Base-by-base conservation (phyloP, 2,888 invertebrate genomes). In the Pantelozetes paolii region DNA sequence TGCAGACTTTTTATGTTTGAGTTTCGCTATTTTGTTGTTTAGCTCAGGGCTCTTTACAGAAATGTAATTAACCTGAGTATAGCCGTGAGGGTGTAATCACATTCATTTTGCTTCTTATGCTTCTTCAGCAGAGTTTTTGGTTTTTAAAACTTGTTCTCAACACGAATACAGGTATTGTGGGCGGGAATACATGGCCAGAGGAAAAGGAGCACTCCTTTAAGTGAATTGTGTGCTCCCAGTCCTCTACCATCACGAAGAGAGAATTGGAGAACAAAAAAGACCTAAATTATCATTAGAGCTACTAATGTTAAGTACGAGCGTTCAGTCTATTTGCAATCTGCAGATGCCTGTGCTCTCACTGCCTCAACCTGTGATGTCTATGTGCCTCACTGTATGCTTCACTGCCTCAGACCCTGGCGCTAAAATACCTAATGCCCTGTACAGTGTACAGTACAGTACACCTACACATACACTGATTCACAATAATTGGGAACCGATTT, bases 1-100 rank as follows among this genome's bases (percentile, higher is more conserved):
- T 45, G 69, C 42, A 69, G 69, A 69, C 69, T 69, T 69, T 69
- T 69, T 45, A 69, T 69, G 26, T 69, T 69, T 69, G 69, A 69
- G 36, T 69, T 69, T 69, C 28, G 69, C 69, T 69, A 69, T 69
- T 42, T 42, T 69, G 69, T 45, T 69, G 18, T 69, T 69, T 45
- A 45, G 69, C 69, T 69, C 6, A 2, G 45, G 45, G 69, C 28
- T n/a, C 11, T 26, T 42, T 23, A 36, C 5, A 23, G 69, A 69
- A 69, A 69, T 69, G 69, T 69, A 69, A 69, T 69, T 69, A 69
- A 69, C 69, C 69, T 69, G 45, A 64, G 42, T 69, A 69, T 69
- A 69, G 69, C 69, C 69, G 69, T 69, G 69, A 69, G 69, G 69
- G 69, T 69, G 69, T 69, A 69, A 69, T 69, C 69, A 45, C 69